Conservation (phyloP, 2,797 vertebrate species). For the Strix occidentalis region DNA sequence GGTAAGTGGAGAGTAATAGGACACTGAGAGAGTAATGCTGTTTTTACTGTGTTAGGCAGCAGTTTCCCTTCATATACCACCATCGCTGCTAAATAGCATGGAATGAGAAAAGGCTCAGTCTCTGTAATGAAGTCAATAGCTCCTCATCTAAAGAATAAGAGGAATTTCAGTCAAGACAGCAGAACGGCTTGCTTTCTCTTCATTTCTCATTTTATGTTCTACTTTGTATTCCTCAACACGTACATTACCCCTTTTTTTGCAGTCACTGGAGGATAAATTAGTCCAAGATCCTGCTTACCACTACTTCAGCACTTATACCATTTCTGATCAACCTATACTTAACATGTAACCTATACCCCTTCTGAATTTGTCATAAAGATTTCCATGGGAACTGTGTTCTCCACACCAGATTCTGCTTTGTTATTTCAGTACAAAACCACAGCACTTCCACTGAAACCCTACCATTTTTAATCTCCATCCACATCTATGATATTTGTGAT, state of each 20-base stretch:
- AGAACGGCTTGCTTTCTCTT: background rate
- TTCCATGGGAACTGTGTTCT: slow-evolving; percentile 23
- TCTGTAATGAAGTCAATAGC: background rate
- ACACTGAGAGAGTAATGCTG: background rate
- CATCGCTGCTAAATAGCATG: background rate
- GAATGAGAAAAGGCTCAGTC: background rate
- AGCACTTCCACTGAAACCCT: background rate
- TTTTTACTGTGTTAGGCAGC: background rate
- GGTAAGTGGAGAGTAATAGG: background rate
- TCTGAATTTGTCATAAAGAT: slow-evolving; percentile 16
- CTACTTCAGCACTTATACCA: background rate
- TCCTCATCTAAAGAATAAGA: slow-evolving; percentile 2
- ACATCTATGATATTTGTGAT: background rate
- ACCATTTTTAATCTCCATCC: background rate
- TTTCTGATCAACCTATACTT: slow-evolving; percentile 25
- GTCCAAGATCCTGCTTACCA: slow-evolving; percentile 6
- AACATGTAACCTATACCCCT: slow-evolving; percentile 12
- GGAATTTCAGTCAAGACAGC: background rate
- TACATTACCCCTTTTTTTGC: background rate
- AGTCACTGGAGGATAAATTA: slow-evolving; percentile 28
- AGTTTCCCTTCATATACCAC: slow-evolving; percentile 16
- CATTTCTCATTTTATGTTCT: slow-evolving; percentile 9
- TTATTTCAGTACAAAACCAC: slow-evolving; percentile 18
- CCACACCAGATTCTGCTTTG: background rate
- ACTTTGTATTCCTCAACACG: background rate